Evolutionary conservation across 2,888 invertebrate genomes (phyloP).

Genomic region (Bellardia pandia): DNA sequence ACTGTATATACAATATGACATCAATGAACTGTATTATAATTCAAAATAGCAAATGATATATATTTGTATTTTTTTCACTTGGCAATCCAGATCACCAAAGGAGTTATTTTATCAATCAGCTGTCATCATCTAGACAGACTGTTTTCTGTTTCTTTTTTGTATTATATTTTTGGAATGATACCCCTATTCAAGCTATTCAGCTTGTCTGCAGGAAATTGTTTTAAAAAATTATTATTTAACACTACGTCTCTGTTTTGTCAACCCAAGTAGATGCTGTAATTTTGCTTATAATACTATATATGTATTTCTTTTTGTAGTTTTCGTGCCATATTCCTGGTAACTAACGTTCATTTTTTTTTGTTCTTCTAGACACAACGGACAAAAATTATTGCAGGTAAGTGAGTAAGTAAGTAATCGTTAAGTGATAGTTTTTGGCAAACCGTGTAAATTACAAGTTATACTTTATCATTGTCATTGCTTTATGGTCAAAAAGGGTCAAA

Average conservation of each 20-base stretch:
- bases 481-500: conserved; percentile 73
- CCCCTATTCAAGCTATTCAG: no score
- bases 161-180: no score
- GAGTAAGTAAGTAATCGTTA: conserved; percentile 63
- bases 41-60: no score
- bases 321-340: conserved; percentile 47
- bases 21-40: no score
- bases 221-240: no score
- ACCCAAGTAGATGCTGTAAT: conserved; percentile 48
- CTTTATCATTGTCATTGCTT: conserved; percentile 73
- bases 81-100: no score
- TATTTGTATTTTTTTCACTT: no score
- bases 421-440: conserved; percentile 71
- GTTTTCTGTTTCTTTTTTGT: no score
- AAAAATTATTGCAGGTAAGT: conserved; percentile 5
- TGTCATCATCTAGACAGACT: no score
- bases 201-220: no score
- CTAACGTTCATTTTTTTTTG: conserved; percentile 7
- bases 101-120: no score
- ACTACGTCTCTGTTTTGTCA: conserved; percentile 30
- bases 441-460: conserved; percentile 73
- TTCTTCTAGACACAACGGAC: neutral
- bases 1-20: no score
- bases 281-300: conserved; percentile 48
- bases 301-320: conserved; percentile 23